phyloP scores from a whole-genome alignment of 2,888 invertebrate genomes.

The Hermodice carunculata region DNA sequence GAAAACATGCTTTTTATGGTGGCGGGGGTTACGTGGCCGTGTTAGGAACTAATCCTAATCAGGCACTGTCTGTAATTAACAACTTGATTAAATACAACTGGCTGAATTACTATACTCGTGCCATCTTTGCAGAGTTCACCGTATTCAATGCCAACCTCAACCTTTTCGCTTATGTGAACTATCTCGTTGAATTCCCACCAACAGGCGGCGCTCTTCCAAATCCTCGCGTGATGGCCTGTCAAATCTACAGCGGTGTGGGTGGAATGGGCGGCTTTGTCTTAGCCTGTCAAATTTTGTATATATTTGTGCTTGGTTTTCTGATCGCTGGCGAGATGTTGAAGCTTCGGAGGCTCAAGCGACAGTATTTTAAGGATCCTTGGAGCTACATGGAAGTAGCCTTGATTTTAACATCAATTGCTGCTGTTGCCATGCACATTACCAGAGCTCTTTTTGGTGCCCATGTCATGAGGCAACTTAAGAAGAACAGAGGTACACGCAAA shows the following conservation, averaged over 20 bases:
- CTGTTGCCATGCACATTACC: slow-evolving; percentile 50
- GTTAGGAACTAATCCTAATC: slow-evolving; percentile 8
- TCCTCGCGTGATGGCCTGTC: slow-evolving; percentile 33
- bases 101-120: slow-evolving; percentile 33
- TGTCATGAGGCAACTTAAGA: slow-evolving; percentile 6
- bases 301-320: slow-evolving; percentile 33
- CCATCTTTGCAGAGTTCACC: slow-evolving; percentile 34
- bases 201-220: slow-evolving; percentile 52
- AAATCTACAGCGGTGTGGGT: slow-evolving; percentile 23
- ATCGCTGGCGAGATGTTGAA: slow-evolving; percentile 25
- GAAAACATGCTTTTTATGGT: slow-evolving; percentile 1
- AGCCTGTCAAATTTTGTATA: slow-evolving; percentile 26
- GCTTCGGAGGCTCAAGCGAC: slow-evolving; percentile 21
- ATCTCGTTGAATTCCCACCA: slow-evolving; percentile 56
- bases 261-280: slow-evolving; percentile 12
- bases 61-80: background rate
- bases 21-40: slow-evolving; percentile 26
- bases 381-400: slow-evolving; percentile 60
- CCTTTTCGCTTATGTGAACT: slow-evolving; percentile 52
- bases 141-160: slow-evolving; percentile 52
- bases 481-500: slow-evolving; percentile 15
- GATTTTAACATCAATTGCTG: slow-evolving; percentile 57
- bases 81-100: slow-evolving; percentile 15
- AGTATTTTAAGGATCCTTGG: slow-evolving; percentile 60
- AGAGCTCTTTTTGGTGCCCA: slow-evolving; percentile 7